Conservation (phyloP, 2,113 vertebrate species). For the Arizona elegans region DNA sequence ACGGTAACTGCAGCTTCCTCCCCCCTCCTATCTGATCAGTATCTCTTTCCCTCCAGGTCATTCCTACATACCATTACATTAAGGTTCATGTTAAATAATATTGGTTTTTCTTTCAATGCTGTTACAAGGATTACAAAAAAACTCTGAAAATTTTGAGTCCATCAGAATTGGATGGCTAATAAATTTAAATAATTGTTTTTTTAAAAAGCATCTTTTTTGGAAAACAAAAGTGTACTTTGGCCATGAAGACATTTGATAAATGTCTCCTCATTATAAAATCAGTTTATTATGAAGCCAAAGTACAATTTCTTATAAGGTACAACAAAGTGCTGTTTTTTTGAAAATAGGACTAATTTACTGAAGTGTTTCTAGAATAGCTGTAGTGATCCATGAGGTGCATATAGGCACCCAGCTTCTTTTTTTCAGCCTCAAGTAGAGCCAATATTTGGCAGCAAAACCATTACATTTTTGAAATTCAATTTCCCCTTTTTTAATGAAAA, state of each 20-base stretch:
- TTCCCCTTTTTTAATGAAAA: neutral
- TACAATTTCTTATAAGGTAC: neutral
- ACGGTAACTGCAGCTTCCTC: no score
- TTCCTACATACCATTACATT: neutral
- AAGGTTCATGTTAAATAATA: neutral
- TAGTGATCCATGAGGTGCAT: neutral
- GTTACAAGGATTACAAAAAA: neutral
- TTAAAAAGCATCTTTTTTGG: neutral
- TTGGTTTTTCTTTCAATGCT: neutral
- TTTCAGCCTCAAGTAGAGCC: neutral
- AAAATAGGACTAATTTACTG: neutral
- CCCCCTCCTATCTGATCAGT: no score
- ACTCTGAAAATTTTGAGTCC: neutral
- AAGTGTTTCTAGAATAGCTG: neutral
- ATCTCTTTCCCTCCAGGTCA: neutral
- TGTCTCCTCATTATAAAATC: neutral
- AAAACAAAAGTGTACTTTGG: neutral
- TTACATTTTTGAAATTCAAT: neutral
- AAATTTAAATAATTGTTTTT: neutral
- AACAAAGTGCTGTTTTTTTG: neutral
- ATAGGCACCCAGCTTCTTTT: neutral
- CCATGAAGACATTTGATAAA: neutral
- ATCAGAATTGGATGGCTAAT: neutral
- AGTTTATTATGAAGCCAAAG: neutral
- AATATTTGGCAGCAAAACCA: neutral